Evolutionary conservation across 2,797 vertebrate genomes (phyloP), one percentile per base, ranked within the genome.

Genomic region (Bovichtus variegatus): DNA sequence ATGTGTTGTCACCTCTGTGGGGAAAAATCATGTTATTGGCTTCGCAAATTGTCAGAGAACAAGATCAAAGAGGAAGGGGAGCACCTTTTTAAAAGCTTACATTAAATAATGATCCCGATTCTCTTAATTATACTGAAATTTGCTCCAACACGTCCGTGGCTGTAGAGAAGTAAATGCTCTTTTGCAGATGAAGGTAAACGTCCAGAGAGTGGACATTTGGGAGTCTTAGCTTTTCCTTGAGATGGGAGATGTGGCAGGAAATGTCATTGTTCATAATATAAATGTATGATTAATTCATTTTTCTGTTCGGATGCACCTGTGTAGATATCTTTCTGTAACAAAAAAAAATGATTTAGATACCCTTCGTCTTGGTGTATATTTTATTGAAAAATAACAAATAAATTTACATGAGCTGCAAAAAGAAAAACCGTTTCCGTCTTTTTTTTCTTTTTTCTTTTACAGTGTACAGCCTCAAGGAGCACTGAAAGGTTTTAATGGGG

Each of bases 371-470:
- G 80, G 83, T 95, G 94, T 95, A 92, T 93, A 92, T 95, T 96
- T 95, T 92, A 95, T 91, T 92, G 83, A 92, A 92, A 91, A 93
- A 85, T 90, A 87, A 87, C 78, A 91, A 88, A 94, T 94, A 94
- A 91, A 95, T 94, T 93, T 93, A 91, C 91, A 93, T 89, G 78
- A 92, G 85, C 89, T 90, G 78, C 74, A 85, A 75, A 78, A 74
- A 54, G 15, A 50, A 69, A 61, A n/a, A n/a, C n/a, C 0, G 21
- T 68, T 47, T 77, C 19, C 7, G 40, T 29, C 34, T 64, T 34
- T 43, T 60, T 13, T 29, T 9, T 41, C 41, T 59, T 44, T 7
- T 54, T 54, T 46, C 54, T 46, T 31, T 27, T 27, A 15, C 15
- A 25, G 12, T 66, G 13, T 5, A 59, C 1, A 57, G 41, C 63